Conservation (phyloP, 1,140 invertebrate species). For the Helicoverpa zea region DNA sequence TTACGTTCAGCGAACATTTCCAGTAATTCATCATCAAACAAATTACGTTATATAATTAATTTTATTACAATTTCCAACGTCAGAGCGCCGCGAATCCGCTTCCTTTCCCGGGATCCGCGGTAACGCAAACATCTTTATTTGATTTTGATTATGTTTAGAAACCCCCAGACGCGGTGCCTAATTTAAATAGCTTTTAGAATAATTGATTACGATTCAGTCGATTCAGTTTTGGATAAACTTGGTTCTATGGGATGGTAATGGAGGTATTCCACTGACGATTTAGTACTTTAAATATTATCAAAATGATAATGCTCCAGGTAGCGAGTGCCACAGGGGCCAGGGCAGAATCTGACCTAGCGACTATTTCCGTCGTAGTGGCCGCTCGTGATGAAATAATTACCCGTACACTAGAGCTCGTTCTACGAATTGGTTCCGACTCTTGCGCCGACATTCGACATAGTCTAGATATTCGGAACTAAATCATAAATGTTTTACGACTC, state of each 20-base stretch:
- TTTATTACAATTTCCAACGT: conserved; percentile 31
- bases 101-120: conserved; percentile 2
- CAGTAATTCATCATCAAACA: conserved; percentile 12
- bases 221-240: background rate
- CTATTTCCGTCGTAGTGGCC: conserved; percentile 31
- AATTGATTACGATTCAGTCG: too few relatives aligned
- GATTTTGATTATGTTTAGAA: background rate
- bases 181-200: too few relatives aligned
- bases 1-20: conserved; percentile 14
- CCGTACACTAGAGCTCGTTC: conserved; percentile 33
- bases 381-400: conserved; percentile 48
- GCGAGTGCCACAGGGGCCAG: background rate
- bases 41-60: conserved; percentile 28
- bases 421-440: conserved; percentile 33
- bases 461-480: conserved; percentile 32
- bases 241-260: too few relatives aligned
- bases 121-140: conserved; percentile 17
- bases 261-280: background rate
- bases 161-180: background rate
- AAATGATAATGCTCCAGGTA: conserved; percentile 1
- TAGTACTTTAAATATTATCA: too few relatives aligned
- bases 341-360: conserved; percentile 32
- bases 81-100: conserved; percentile 11
- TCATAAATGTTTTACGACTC: conserved; percentile 15
- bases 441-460: conserved; percentile 40